A percentile compares a stretch with the other conserved stretches of the same genome.
These are phyloP conservation scores for Leucoraja ocellata DNA, from an alignment of 2,797 vertebrate species.

Conservation along the genomic window DNA sequence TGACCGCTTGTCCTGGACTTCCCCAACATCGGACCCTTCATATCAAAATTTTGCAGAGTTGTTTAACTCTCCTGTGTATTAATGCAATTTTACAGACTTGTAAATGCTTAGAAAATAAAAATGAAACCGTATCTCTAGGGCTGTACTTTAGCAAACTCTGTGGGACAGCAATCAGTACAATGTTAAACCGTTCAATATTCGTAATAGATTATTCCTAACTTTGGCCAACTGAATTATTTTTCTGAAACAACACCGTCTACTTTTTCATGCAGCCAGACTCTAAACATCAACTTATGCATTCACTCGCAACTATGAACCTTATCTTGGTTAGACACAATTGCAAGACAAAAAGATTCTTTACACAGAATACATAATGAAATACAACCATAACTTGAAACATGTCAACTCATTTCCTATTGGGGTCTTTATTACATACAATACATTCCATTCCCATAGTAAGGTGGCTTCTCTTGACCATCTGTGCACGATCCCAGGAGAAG, in stretches of 20 bases:
- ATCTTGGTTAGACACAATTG: background rate
- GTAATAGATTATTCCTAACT: background rate
- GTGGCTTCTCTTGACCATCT: constrained; percentile 31
- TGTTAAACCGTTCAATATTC: background rate
- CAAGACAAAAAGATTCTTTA: background rate
- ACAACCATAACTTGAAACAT: constrained; percentile 20
- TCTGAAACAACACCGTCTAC: background rate
- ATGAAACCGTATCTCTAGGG: background rate
- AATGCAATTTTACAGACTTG: background rate
- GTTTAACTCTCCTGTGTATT: background rate
- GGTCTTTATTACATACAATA: background rate
- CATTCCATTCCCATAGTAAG: constrained; percentile 28
- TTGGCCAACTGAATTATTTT: background rate
- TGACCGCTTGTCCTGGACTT: too few species aligned
- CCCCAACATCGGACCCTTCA: too few species aligned
- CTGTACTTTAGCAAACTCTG: too few species aligned
- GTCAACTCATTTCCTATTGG: constrained; percentile 32
- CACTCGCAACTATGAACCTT: constrained; percentile 7
- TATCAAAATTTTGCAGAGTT: background rate
- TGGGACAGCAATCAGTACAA: background rate
- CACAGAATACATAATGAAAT: background rate
- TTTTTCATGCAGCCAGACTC: background rate
- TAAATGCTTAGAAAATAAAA: background rate
- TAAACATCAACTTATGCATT: background rate
- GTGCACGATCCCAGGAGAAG: constrained; percentile 30